Evolutionary conservation across 2,797 vertebrate species (phyloP).

Genomic region (Echiichthys vipera): DNA sequence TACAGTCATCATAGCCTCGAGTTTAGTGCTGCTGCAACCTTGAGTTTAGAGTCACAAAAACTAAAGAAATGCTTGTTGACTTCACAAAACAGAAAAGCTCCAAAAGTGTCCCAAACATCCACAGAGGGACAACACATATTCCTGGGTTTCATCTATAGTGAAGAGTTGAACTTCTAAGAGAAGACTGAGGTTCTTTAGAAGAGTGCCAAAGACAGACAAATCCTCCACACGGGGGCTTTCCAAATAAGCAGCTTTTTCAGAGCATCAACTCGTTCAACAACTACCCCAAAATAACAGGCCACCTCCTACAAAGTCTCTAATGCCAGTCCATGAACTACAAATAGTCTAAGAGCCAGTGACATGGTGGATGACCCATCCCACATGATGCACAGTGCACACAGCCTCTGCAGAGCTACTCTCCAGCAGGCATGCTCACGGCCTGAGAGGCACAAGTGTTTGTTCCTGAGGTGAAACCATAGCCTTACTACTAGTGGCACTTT

Average conservation of each 20-base stretch:
- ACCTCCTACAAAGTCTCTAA: conserved; percentile 59
- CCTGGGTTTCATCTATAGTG: neutral
- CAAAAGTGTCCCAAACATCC: neutral
- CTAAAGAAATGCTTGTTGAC: neutral
- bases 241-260: conserved; percentile 16
- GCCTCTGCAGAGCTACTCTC: conserved; percentile 30
- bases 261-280: conserved; percentile 18
- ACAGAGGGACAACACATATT: neutral
- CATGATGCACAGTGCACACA: conserved; percentile 22
- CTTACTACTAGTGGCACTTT: conserved; percentile 3
- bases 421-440: neutral
- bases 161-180: neutral
- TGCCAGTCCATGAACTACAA: conserved; percentile 36
- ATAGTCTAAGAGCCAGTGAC: conserved; percentile 33
- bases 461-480: neutral
- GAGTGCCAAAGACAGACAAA: conserved; percentile 4
- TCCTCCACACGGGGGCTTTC: conserved; percentile 41
- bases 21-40: neutral
- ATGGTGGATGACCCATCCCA: conserved; percentile 50
- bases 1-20: neutral
- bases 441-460: conserved; percentile 27
- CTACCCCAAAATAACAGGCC: conserved; percentile 30
- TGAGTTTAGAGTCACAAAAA: neutral
- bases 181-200: neutral
- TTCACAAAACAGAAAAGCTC: neutral